These are phyloP conservation scores for Drosophila anomalipes DNA, from an alignment of 2,888 invertebrate species.

Conservation along the genomic window DNA sequence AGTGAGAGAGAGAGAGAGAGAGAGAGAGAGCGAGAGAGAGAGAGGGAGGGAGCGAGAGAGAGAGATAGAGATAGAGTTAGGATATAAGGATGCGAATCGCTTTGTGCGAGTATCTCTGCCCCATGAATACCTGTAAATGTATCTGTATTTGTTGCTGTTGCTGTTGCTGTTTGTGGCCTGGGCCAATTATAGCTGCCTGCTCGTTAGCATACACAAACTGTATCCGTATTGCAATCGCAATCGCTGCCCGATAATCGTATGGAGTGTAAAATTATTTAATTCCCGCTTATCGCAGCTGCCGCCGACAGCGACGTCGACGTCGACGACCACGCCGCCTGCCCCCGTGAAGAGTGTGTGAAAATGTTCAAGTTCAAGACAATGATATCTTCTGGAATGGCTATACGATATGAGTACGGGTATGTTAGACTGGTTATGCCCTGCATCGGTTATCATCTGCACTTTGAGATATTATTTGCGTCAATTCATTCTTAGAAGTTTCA, in stretches of 20 bases:
- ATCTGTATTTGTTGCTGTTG: constrained; percentile 9
- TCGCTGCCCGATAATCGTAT: constrained; percentile 82
- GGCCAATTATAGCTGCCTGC: constrained; percentile 76
- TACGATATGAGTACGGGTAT: constrained; percentile 1
- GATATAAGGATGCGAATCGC: constrained; percentile 28
- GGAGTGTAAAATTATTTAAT: constrained; percentile 81
- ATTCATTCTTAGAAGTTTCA: background rate
- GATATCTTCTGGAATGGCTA: constrained; percentile 64
- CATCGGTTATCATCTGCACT: background rate
- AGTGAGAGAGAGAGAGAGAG: background rate
- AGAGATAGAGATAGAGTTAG: constrained; percentile 13
- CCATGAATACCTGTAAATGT: constrained; percentile 1
- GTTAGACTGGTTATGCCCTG: constrained; percentile 18
- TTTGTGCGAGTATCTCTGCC: background rate
- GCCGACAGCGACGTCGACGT: constrained; percentile 13
- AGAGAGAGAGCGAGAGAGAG: background rate
- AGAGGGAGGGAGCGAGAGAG: background rate
- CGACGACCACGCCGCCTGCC: constrained; percentile 20
- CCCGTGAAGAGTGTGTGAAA: constrained; percentile 69
- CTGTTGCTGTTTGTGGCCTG: constrained; percentile 25
- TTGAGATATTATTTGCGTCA: background rate
- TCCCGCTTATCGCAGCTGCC: constrained; percentile 76
- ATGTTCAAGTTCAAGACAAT: constrained; percentile 70
- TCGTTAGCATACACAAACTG: constrained; percentile 79
- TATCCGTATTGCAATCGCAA: constrained; percentile 81